Conservation (phyloP, 2,797 vertebrate species). For the Paratrypauchen microcephalus region DNA sequence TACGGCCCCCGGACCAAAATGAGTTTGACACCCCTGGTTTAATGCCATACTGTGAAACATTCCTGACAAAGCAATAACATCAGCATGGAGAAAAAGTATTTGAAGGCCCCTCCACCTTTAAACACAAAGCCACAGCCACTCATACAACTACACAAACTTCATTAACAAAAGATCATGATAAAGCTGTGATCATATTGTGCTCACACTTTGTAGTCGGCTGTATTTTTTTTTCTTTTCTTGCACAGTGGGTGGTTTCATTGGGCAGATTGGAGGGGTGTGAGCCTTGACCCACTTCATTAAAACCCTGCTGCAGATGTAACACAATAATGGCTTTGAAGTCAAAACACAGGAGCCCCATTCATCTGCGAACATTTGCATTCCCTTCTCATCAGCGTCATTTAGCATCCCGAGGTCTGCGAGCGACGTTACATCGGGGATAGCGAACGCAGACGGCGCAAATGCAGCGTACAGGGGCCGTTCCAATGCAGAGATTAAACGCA, state of each 20-base stretch:
- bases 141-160: too few relatives aligned
- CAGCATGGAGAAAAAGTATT: too few relatives aligned
- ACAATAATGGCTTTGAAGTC: slow-evolving; percentile 71
- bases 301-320: slow-evolving; percentile 57
- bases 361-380: slow-evolving; percentile 56
- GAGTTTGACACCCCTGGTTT: too few relatives aligned
- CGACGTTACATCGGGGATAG: background rate
- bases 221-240: slow-evolving; percentile 30
- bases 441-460: background rate
- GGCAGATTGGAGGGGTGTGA: slow-evolving; percentile 49
- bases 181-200: slow-evolving; percentile 38
- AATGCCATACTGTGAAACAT: too few relatives aligned
- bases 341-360: slow-evolving; percentile 58
- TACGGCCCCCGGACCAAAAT: too few relatives aligned
- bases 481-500: background rate
- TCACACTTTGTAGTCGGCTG: slow-evolving; percentile 40
- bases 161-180: background rate
- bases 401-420: slow-evolving; percentile 31
- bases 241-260: slow-evolving; percentile 45
- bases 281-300: slow-evolving; percentile 76
- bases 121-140: too few relatives aligned
- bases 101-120: too few relatives aligned
- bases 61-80: too few relatives aligned
- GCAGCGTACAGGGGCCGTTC: background rate
- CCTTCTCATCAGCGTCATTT: slow-evolving; percentile 47